Conservation (phyloP, 2,888 invertebrate genomes). For the Nebria brevicollis region DNA sequence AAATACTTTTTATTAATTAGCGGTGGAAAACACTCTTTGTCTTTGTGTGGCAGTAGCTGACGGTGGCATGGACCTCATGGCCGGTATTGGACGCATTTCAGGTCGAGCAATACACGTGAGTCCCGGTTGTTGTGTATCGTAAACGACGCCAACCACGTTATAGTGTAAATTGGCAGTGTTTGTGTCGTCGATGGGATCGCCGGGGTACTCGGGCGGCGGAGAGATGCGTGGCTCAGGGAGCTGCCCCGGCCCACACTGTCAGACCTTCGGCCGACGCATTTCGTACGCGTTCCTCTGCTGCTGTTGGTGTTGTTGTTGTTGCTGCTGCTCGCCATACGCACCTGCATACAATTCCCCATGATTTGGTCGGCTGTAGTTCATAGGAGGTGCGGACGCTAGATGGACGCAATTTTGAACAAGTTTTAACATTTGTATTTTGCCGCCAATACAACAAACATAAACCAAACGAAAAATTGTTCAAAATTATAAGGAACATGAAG, state of each 20-base stretch:
- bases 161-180: slow-evolving; percentile 14
- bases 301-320: slow-evolving; percentile 80
- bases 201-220: slow-evolving; percentile 63
- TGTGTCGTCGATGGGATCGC: slow-evolving; percentile 56
- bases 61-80: not conserved
- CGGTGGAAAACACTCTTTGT: slow-evolving; percentile 41
- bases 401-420: slow-evolving; percentile 38
- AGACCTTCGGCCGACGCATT: slow-evolving; percentile 71
- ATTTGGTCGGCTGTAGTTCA: slow-evolving; percentile 59
- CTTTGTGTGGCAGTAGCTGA: slow-evolving; percentile 23
- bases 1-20: slow-evolving; percentile 27
- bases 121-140: slow-evolving; percentile 5
- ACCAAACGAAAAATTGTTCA: slow-evolving; percentile 40
- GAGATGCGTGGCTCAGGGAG: slow-evolving; percentile 57
- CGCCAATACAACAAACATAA: slow-evolving; percentile 1
- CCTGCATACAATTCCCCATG: slow-evolving; percentile 76
- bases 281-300: slow-evolving; percentile 75
- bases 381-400: slow-evolving; percentile 62
- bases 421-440: slow-evolving; percentile 26
- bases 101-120: slow-evolving; percentile 9
- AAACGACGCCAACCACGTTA: slow-evolving; percentile 9
- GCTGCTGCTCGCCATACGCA: slow-evolving; percentile 72
- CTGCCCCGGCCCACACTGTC: slow-evolving; percentile 62
- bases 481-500: slow-evolving; percentile 38
- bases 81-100: slow-evolving; percentile 9